A percentile compares a stretch with the other conserved stretches of the same genome.
Evolutionary conservation across 2,888 invertebrate genomes (phyloP).

Genomic region (Tetanocera ferruginea): DNA sequence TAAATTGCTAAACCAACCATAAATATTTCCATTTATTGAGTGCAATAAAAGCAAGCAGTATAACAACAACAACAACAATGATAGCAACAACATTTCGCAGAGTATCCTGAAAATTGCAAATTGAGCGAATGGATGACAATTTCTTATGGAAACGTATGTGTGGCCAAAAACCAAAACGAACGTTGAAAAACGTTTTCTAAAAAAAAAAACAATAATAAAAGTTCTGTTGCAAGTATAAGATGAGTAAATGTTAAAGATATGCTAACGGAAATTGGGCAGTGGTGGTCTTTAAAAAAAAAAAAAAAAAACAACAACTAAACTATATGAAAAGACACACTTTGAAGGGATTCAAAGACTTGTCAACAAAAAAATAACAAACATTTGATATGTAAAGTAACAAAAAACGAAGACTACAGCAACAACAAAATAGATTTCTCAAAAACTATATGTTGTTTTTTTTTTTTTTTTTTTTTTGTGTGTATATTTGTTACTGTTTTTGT

Average conservation of each 20-base stretch:
- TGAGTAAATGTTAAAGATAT: neutral
- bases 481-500: neutral
- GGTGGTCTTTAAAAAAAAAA: neutral
- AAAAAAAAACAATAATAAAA: neutral
- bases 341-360: neutral
- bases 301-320: neutral
- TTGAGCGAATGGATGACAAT: conserved; percentile 68
- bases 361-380: conserved; percentile 8
- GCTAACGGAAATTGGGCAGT: neutral
- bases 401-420: neutral
- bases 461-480: neutral
- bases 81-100: conserved; percentile 1
- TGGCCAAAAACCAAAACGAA: conserved; percentile 53
- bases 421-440: neutral
- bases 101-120: conserved; percentile 57
- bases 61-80: neutral
- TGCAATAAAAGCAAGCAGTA: conserved; percentile 39
- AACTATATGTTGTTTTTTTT: neutral
- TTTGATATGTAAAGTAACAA: neutral
- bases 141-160: conserved; percentile 56
- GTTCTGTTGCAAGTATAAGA: neutral
- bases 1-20: conserved; percentile 57
- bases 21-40: conserved; percentile 50
- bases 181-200: no score
- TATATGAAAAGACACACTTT: no score